A percentile compares a stretch with the other conserved stretches of the same genome.
Conservation (phyloP, 2,797 vertebrate genomes). For the Chrosomus eos region DNA sequence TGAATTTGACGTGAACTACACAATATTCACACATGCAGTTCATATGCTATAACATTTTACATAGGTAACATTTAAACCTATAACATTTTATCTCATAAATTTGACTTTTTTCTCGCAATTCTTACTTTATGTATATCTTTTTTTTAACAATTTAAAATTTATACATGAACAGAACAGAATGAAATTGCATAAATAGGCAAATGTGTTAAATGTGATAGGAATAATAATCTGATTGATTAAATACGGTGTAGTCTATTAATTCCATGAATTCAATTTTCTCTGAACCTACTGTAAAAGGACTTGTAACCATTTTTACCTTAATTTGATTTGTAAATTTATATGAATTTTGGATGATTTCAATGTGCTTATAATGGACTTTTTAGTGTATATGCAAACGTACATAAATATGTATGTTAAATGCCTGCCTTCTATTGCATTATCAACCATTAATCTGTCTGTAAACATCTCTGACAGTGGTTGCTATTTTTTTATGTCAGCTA, state of each 20-base stretch:
- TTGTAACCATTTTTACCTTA: no score
- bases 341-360: background rate
- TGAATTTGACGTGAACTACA: background rate
- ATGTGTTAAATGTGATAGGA: background rate
- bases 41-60: background rate
- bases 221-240: background rate
- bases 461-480: background rate
- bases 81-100: background rate
- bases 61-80: background rate
- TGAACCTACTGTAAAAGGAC: background rate
- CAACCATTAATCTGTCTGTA: background rate
- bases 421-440: background rate
- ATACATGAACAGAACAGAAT: background rate
- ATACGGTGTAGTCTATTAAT: background rate
- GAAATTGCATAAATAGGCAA: background rate
- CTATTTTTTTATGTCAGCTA: background rate
- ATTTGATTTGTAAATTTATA: no score
- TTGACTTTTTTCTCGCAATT: background rate
- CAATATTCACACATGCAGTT: background rate
- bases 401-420: no score
- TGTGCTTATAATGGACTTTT: background rate
- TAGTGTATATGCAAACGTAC: background rate
- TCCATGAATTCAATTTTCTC: background rate
- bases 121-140: background rate
- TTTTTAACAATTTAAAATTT: background rate